These are phyloP conservation scores for Sipha flava DNA, from an alignment of 1,140 invertebrate genomes.

Conservation along the genomic window DNA sequence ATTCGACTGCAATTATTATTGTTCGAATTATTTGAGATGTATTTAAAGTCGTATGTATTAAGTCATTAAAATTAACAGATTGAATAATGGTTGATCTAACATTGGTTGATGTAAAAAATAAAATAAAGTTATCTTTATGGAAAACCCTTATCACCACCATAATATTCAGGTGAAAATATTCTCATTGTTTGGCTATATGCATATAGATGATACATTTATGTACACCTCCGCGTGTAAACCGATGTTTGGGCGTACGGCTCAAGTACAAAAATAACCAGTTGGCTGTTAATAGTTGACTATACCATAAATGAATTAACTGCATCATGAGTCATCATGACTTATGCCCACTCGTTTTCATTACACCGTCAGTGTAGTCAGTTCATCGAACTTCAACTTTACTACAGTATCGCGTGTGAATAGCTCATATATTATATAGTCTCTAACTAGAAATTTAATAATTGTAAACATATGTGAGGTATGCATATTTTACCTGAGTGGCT, in stretches of 20 bases:
- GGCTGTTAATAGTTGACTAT: conserved; percentile 2
- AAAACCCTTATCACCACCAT: neutral
- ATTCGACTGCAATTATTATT: conserved; percentile 42
- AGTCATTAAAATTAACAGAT: no score
- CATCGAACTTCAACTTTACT: conserved; percentile 7
- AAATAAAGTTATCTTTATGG: neutral
- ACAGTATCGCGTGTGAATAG: no score
- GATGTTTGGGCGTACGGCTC: conserved; percentile 25
- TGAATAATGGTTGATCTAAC: no score
- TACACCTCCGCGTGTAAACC: neutral
- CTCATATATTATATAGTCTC: no score
- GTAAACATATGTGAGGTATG: neutral
- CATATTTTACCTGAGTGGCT: conserved; percentile 48
- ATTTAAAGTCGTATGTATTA: no score
- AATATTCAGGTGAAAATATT: neutral
- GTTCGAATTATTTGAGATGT: no score
- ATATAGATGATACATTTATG: neutral
- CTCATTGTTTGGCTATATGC: neutral
- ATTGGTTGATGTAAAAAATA: neutral
- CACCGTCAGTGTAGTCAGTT: neutral
- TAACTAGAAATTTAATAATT: neutral
- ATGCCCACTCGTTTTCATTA: neutral
- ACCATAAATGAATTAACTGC: conserved; percentile 18
- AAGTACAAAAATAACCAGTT: neutral
- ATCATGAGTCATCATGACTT: conserved; percentile 14